These are phyloP conservation scores for Lophura nycthemera DNA, from an alignment of 2,113 vertebrate species.

Conservation along the genomic window DNA sequence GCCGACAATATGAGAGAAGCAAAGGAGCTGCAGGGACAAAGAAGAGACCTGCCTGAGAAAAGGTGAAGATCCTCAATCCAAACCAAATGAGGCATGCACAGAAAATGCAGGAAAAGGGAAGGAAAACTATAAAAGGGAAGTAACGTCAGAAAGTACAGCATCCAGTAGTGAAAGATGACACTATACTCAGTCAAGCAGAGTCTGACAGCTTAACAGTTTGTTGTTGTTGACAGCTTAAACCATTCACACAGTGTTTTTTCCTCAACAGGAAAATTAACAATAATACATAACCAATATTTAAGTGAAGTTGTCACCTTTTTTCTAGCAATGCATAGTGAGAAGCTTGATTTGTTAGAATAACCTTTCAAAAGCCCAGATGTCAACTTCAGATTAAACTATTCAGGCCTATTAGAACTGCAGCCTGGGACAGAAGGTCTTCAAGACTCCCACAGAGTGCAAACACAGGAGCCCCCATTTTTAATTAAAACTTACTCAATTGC, in stretches of 20 bases:
- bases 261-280: background rate
- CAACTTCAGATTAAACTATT: background rate
- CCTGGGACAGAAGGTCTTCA: background rate
- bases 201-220: background rate
- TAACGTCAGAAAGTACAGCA: background rate
- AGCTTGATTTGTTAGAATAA: background rate
- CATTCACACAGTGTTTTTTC: background rate
- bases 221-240: background rate
- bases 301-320: background rate
- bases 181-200: background rate
- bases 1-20: background rate
- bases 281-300: background rate
- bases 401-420: background rate
- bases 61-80: background rate
- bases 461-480: fast-evolving
- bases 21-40: background rate
- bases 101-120: background rate
- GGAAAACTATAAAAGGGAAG: background rate
- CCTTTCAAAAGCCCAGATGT: background rate
- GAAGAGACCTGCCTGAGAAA: background rate
- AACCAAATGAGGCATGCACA: background rate
- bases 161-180: background rate
- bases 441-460: background rate
- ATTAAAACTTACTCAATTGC: background rate
- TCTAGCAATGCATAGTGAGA: fast-evolving